These are phyloP conservation scores for Idris sp. DNA, from an alignment of 1,140 invertebrate species.

Conservation along the genomic window DNA sequence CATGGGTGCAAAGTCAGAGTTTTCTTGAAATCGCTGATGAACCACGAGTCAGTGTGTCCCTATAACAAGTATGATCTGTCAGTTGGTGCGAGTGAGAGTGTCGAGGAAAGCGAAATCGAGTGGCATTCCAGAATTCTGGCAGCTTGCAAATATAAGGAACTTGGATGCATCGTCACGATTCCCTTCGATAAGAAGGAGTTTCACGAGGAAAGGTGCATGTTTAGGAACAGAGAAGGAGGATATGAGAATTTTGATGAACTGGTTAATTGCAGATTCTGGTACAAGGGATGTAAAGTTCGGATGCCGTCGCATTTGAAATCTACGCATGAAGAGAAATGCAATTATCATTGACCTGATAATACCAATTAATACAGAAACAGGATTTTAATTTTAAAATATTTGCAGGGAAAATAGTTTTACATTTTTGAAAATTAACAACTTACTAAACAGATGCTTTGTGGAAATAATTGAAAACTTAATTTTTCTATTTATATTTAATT, in stretches of 20 bases:
- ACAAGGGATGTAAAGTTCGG: constrained; percentile 12
- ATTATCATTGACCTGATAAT: too few relatives aligned
- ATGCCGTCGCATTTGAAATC: background rate
- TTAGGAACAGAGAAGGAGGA: background rate
- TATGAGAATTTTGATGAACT: background rate
- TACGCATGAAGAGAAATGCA: constrained; percentile 10
- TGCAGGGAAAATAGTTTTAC: too few relatives aligned
- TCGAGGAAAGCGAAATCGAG: background rate
- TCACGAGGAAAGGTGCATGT: constrained; percentile 35
- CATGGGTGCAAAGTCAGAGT: constrained; percentile 24
- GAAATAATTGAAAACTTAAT: too few relatives aligned
- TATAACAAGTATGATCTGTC: constrained; percentile 19
- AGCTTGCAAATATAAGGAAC: constrained; percentile 10
- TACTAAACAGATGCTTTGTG: too few relatives aligned
- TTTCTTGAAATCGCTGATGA: constrained; percentile 2
- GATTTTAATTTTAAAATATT: too few relatives aligned
- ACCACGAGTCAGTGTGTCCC: constrained; percentile 15
- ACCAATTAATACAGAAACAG: too few relatives aligned
- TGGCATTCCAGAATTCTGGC: background rate
- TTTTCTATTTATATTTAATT: too few relatives aligned
- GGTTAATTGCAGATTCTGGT: constrained; percentile 1
- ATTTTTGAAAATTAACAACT: too few relatives aligned
- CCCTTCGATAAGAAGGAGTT: constrained; percentile 11
- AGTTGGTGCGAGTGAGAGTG: constrained; percentile 21
- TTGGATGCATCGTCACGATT: constrained; percentile 12